phyloP scores from a whole-genome alignment of 2,113 vertebrate species.

The Bubalus kerabau region DNA sequence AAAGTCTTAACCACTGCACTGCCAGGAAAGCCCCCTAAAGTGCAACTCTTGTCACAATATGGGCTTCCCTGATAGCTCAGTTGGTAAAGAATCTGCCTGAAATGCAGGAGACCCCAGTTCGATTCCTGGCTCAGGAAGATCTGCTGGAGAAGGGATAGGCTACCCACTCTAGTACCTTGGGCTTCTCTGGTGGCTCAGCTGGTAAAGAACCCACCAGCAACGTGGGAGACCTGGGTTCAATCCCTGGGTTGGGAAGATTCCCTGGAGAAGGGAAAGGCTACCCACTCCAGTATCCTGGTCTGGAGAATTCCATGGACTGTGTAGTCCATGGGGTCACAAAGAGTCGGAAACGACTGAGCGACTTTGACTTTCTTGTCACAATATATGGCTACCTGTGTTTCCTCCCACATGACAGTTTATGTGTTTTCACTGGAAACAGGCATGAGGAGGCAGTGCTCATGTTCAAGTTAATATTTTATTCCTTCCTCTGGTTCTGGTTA shows the following conservation, averaged over 20 bases:
- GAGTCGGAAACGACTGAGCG: accelerated
- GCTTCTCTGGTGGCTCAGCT: not conserved
- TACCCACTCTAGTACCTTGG: not conserved
- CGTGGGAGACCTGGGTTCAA: accelerated
- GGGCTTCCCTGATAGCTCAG: not conserved
- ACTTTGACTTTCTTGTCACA: not conserved
- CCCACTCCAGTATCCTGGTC: not conserved
- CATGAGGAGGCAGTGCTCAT: not conserved
- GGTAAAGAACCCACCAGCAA: not conserved
- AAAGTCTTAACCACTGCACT: not conserved
- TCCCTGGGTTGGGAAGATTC: not conserved
- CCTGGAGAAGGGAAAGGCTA: not conserved
- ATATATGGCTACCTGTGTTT: not conserved
- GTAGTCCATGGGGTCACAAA: not conserved
- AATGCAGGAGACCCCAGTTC: not conserved
- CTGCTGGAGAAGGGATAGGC: not conserved
- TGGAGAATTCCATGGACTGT: not conserved
- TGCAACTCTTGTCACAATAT: not conserved
- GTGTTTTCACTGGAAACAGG: not conserved
- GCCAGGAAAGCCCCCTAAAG: not conserved
- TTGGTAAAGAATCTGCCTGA: not conserved
- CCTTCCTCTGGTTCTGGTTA: not conserved
- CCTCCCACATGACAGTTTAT: not conserved
- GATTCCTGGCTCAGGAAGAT: not conserved
- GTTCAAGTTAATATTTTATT: not conserved